Evolutionary conservation across 2,888 invertebrate species (phyloP), one percentile per base, ranked within the genome.

Genomic region (Cryptosula pallasiana): DNA sequence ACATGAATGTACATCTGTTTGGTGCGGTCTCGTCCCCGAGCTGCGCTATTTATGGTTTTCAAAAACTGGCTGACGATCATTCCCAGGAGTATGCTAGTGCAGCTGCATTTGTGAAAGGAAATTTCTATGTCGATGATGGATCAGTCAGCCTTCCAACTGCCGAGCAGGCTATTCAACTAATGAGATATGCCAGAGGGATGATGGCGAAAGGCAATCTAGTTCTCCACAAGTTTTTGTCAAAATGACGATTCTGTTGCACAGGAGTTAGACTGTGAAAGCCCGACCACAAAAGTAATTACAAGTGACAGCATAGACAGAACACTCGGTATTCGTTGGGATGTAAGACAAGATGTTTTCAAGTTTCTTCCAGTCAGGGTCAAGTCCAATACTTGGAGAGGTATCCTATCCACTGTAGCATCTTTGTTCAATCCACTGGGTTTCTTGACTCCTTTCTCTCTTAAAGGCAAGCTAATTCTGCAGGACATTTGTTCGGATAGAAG

Each of bases 401-500:
- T 77, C 9, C 54, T 78, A 5, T 75, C 77, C 1, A 74, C 75
- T 3, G 71, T 77, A 3, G 63, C 72, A 32, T 75, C 74, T 0
- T 55, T 78, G 1, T 76, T 76, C 69, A 77, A 78, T 71, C 77
- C 78, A 0, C 72, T 78, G 35, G 77, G 75, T 2, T 71, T 78
- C 29, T 72, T 79, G 29, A 69, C 77, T 1, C 78, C 77, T 27
- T 72, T 76, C 34, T 29, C 75, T 13, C 73, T 77, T 9, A 54
- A 71, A 9, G 75, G 75, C 1, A 77, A 77, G 45, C 73, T 75
- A 55, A 74, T 77, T 9, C 55, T 78, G 23, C 78, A 77, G 63
- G 34, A 74, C 35, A 72, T 77, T 72, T 77, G 75, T 35, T 63
- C n/a, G 27, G 55, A 73, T 1, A 58, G 63, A 20, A 16, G 35